These are phyloP conservation scores for Calephelis nemesis DNA, from an alignment of 1,140 invertebrate species.

Conservation along the genomic window DNA sequence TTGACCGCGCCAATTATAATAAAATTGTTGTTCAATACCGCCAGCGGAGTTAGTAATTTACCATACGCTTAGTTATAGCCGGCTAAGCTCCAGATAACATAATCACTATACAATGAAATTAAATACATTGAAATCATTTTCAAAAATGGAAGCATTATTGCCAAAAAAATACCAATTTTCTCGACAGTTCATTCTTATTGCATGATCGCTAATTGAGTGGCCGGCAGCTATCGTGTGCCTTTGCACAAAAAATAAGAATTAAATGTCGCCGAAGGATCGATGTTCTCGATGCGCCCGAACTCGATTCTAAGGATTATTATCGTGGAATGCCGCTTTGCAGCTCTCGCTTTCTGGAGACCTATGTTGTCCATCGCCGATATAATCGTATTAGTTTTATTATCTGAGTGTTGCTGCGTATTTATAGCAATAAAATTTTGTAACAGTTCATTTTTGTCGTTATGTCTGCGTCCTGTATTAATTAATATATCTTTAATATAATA, in stretches of 20 bases:
- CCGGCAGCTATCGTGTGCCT: conserved; percentile 33
- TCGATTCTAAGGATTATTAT: conserved; percentile 68
- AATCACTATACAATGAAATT: background rate
- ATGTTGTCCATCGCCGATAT: conserved; percentile 8
- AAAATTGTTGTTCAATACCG: conserved; percentile 70
- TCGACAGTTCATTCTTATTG: conserved; percentile 19
- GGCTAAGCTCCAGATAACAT: conserved; percentile 5
- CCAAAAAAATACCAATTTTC: conserved; percentile 5
- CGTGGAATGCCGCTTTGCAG: conserved; percentile 62
- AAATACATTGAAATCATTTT: conserved; percentile 3
- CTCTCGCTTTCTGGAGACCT: conserved; percentile 58
- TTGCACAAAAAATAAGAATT: conserved; percentile 27
- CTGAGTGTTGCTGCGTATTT: background rate
- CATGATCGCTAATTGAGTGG: conserved; percentile 29
- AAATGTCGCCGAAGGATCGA: conserved; percentile 55
- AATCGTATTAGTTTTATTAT: conserved; percentile 14
- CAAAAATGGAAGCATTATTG: conserved; percentile 2
- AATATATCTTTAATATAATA: no score
- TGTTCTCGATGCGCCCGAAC: conserved; percentile 45
- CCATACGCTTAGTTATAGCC: conserved; percentile 33
- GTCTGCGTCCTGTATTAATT: background rate
- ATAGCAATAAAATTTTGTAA: background rate
- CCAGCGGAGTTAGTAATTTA: conserved; percentile 56
- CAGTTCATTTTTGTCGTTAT: background rate
- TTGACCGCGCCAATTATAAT: conserved; percentile 74